Percentiles rank a stretch among this genome's conserved stretches.
Evolutionary conservation across 2,888 invertebrate species (phyloP).

Genomic region (Exephanes ischioxanthus): DNA sequence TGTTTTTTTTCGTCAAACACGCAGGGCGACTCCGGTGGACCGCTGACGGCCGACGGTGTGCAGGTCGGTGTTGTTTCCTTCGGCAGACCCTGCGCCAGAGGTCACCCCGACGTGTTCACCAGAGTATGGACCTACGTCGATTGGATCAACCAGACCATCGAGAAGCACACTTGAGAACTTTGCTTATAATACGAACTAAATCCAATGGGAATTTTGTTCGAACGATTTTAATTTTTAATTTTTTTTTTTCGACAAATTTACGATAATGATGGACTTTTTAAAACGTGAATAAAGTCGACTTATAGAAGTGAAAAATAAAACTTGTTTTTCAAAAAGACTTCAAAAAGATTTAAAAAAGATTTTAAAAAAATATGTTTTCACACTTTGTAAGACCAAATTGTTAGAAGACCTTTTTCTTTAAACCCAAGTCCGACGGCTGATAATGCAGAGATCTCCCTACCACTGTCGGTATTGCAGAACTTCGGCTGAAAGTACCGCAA

Average conservation of each 20-base stretch:
- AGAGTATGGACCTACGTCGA: constrained; percentile 69
- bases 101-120: constrained; percentile 74
- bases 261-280: background rate
- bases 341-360: too few relatives aligned
- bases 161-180: constrained; percentile 13
- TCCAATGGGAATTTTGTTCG: background rate
- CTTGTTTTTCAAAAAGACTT: too few relatives aligned
- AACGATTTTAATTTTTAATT: background rate
- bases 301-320: background rate
- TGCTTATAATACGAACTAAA: background rate
- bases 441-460: too few relatives aligned
- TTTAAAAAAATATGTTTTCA: too few relatives aligned
- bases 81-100: constrained; percentile 72
- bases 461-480: too few relatives aligned
- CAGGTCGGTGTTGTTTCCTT: constrained; percentile 78
- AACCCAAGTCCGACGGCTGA: too few relatives aligned
- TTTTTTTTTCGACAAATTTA: background rate
- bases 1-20: background rate
- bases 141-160: constrained; percentile 67
- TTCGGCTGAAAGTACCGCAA: too few relatives aligned
- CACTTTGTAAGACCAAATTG: too few relatives aligned
- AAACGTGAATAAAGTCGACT: background rate
- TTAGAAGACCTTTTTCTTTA: too few relatives aligned
- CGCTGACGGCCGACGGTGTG: constrained; percentile 70
- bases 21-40: constrained; percentile 76